Conservation (phyloP, 23 tunicate genomes). For the Styela plicata region DNA sequence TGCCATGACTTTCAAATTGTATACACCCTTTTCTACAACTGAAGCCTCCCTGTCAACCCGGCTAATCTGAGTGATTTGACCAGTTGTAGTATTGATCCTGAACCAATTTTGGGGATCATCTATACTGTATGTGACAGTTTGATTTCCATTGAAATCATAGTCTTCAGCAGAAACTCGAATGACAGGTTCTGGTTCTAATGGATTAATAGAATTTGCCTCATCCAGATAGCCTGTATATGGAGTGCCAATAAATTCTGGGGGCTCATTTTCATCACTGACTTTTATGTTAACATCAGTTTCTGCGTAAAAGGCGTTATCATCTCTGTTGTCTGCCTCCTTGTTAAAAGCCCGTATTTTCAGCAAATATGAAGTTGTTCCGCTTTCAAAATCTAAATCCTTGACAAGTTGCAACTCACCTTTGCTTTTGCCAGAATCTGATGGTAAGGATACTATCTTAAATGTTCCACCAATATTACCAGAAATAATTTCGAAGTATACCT, state of each 20-base stretch:
- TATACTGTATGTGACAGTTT: conserved; percentile 35
- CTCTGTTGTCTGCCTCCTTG: conserved; percentile 48
- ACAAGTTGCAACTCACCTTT: conserved; percentile 37
- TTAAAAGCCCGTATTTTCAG: conserved; percentile 47
- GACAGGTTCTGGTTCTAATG: conserved; percentile 5
- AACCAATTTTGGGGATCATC: conserved; percentile 62
- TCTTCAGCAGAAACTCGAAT: conserved; percentile 45
- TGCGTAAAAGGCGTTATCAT: background rate
- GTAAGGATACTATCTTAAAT: conserved; percentile 37
- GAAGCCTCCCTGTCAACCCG: conserved; percentile 68
- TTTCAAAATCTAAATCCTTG: conserved; percentile 68
- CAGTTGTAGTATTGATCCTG: conserved; percentile 25
- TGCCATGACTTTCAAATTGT: conserved; percentile 42
- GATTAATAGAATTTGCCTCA: background rate
- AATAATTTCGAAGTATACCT: conserved; percentile 41
- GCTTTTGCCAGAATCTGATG: conserved; percentile 35
- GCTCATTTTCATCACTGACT: conserved; percentile 78
- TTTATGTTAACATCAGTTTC: conserved; percentile 10
- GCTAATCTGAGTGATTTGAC: conserved; percentile 26
- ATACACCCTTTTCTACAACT: conserved; percentile 35
- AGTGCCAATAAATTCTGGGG: conserved; percentile 49
- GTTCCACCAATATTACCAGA: conserved; percentile 43
- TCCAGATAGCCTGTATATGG: conserved; percentile 30
- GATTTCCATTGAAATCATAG: conserved; percentile 66
- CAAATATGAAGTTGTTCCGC: conserved; percentile 11